phyloP scores from a whole-genome alignment of 2,113 vertebrate genomes.

The Aspiorhynchus laticeps region DNA sequence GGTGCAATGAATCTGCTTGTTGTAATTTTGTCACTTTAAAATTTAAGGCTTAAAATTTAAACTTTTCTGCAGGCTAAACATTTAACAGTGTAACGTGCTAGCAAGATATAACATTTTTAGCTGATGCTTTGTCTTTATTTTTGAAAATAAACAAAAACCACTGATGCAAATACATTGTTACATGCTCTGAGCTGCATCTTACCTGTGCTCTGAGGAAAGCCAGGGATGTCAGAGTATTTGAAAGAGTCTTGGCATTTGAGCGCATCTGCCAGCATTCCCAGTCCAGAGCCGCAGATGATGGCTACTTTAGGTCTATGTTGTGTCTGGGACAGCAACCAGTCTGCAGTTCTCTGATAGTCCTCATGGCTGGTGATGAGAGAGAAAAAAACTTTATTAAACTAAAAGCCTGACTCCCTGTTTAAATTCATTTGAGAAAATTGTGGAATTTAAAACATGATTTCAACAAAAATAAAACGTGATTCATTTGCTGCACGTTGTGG shows the following conservation, averaged over 20 bases:
- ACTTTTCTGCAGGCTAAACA: too few species aligned
- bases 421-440: not conserved
- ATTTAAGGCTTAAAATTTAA: too few species aligned
- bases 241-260: constrained; percentile 75
- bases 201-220: constrained; percentile 84
- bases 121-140: not conserved
- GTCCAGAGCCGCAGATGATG: constrained; percentile 81
- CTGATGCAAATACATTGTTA: not conserved
- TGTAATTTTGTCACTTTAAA: too few species aligned
- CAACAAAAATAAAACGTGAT: not conserved
- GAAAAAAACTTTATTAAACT: not conserved
- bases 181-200: not conserved
- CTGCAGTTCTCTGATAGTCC: constrained; percentile 78
- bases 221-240: constrained; percentile 77
- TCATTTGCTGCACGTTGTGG: not conserved
- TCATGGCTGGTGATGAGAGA: constrained; percentile 68
- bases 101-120: not conserved
- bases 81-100: not conserved
- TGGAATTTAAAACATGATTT: not conserved
- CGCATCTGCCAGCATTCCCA: constrained; percentile 78
- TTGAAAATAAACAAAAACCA: not conserved
- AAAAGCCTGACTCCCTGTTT: not conserved
- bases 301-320: constrained; percentile 78
- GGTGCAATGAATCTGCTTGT: too few species aligned
- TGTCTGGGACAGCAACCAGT: constrained; percentile 77